A percentile compares a stretch with the other conserved stretches of the same genome.
Evolutionary conservation across 2,888 invertebrate species (phyloP).

Genomic region (Melanotus villosus): DNA sequence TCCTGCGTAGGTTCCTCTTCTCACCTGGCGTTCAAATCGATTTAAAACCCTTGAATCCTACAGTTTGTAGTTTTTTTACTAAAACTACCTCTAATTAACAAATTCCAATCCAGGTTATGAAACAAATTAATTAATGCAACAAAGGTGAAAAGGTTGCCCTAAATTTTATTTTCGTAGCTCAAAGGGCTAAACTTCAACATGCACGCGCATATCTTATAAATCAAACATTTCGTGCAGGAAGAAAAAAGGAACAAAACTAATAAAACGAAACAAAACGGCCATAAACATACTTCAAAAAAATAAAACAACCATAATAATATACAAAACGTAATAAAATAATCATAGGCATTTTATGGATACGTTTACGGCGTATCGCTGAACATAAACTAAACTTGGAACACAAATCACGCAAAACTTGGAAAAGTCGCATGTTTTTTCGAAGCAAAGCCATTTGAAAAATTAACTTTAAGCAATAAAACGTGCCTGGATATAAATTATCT

Average conservation of each 20-base stretch:
- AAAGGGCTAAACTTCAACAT: no score
- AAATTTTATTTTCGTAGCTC: no score
- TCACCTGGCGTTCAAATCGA: no score
- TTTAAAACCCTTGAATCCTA: no score
- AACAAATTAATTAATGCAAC: no score
- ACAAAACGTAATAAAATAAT: constrained; percentile 40
- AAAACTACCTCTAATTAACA: no score
- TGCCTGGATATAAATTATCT: constrained; percentile 16
- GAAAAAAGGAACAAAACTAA: constrained; percentile 1
- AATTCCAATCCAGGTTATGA: no score
- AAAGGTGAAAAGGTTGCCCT: no score
- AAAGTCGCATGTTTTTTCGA: constrained; percentile 39
- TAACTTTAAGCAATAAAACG: constrained; percentile 17
- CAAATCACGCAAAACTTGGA: constrained; percentile 40
- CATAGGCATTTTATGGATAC: constrained; percentile 41
- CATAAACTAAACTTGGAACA: constrained; percentile 38
- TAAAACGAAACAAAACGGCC: constrained; percentile 36
- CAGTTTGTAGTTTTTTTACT: no score
- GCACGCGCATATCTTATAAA: neutral
- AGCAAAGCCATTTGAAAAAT: constrained; percentile 18
- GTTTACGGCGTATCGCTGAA: constrained; percentile 42
- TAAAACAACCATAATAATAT: constrained; percentile 39
- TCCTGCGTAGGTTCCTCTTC: no score
- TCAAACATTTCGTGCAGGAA: neutral
- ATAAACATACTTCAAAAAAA: constrained; percentile 38